These are phyloP conservation scores for Tadarida brasiliensis DNA, from an alignment of 2,797 vertebrate species.

Conservation along the genomic window DNA sequence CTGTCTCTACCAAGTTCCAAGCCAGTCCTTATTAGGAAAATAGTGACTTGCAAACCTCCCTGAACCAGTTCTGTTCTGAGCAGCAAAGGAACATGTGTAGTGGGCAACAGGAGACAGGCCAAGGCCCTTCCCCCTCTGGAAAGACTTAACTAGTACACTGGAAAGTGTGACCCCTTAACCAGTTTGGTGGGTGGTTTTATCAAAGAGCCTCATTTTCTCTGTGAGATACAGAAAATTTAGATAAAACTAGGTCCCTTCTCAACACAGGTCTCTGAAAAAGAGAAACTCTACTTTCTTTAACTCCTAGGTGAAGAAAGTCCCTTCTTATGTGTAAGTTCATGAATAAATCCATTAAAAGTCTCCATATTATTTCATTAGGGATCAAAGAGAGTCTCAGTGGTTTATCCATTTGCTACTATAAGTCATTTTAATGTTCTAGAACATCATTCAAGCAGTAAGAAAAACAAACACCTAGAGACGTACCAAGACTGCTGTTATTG, in stretches of 20 bases:
- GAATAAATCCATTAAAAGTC: neutral
- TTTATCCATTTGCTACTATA: neutral
- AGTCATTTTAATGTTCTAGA: neutral
- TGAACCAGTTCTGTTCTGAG: neutral
- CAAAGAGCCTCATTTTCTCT: neutral
- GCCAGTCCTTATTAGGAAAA: neutral
- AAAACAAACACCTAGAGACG: neutral
- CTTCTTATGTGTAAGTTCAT: neutral
- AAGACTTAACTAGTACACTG: neutral
- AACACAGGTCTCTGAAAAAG: neutral
- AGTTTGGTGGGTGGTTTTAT: neutral
- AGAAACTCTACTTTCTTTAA: slow-evolving; percentile 14
- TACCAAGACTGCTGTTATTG: neutral
- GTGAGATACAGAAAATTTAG: neutral
- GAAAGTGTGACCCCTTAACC: neutral
- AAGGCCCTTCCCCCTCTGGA: neutral
- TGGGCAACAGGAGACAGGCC: no score
- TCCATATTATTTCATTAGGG: neutral
- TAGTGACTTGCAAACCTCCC: neutral
- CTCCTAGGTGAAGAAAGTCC: neutral
- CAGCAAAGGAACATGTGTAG: rapidly evolving
- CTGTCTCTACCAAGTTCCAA: neutral
- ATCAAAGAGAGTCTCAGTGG: neutral
- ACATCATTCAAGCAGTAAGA: neutral
- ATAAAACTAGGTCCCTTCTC: neutral